Percentiles rank a stretch among this genome's conserved stretches.
These are phyloP conservation scores for Fregata magnificens DNA, from an alignment of 2,113 vertebrate species.

Conservation along the genomic window DNA sequence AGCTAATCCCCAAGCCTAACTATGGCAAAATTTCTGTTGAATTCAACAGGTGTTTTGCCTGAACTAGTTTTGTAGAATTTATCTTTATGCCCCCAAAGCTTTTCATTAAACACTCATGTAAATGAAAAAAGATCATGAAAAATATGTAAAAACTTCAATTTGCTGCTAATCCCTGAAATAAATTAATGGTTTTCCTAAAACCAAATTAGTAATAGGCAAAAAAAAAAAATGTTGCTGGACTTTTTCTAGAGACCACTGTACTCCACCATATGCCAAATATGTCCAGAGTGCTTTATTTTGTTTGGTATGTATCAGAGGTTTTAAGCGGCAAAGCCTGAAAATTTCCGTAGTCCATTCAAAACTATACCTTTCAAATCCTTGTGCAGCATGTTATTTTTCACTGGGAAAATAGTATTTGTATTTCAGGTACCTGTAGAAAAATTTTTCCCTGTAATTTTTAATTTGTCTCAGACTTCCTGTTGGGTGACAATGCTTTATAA, in stretches of 20 bases:
- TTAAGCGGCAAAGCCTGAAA: not conserved
- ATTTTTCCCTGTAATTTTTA: not conserved
- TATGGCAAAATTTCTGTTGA: not conserved
- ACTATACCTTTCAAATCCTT: not conserved
- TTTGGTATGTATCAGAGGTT: not conserved
- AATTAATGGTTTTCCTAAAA: not conserved
- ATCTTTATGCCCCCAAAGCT: not conserved
- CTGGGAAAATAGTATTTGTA: not conserved
- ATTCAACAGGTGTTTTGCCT: not conserved
- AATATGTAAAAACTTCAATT: not conserved
- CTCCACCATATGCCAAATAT: not conserved
- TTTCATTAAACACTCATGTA: not conserved
- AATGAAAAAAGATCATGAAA: not conserved
- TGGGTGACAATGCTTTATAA: not conserved
- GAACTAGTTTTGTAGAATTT: not conserved
- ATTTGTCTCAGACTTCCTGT: not conserved
- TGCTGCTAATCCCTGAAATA: not conserved
- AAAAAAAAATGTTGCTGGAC: not conserved
- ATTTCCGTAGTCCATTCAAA: not conserved
- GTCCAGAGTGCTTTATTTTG: not conserved
- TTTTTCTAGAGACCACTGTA: not conserved
- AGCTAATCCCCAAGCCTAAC: not conserved
- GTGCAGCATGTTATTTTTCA: not conserved
- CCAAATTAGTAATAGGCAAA: not conserved
- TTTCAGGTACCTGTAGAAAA: not conserved